These are phyloP conservation scores for Tetragnatha versicolor DNA, from an alignment of 1,140 invertebrate genomes.

Conservation along the genomic window DNA sequence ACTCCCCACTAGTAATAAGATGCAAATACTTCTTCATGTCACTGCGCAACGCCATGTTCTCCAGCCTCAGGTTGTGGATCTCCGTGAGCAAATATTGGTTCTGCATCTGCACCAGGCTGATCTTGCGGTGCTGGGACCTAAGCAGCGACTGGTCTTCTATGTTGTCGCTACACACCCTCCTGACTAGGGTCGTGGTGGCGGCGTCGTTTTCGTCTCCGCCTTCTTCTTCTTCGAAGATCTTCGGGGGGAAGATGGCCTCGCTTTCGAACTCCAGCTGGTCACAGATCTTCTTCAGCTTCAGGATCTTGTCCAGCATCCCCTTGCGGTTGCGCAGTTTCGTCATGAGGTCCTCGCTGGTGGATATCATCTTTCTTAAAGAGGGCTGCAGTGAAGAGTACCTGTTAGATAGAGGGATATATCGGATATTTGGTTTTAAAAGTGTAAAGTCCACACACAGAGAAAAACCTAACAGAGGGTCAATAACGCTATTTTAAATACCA, in stretches of 20 bases:
- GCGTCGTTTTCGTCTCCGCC: background rate
- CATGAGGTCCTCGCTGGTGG: slow-evolving; percentile 29
- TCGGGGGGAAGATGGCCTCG: background rate
- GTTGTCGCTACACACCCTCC: background rate
- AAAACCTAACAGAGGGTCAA: too few species aligned
- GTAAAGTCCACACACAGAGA: too few species aligned
- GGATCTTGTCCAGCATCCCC: slow-evolving; percentile 14
- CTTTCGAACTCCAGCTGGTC: slow-evolving; percentile 7
- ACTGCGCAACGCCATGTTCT: slow-evolving; percentile 22
- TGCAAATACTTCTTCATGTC: slow-evolving; percentile 43
- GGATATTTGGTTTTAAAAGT: too few species aligned
- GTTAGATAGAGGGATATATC: too few species aligned
- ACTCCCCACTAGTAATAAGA: slow-evolving; percentile 22
- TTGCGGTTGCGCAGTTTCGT: slow-evolving; percentile 13
- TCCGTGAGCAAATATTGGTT: slow-evolving; percentile 8
- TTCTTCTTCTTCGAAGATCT: background rate
- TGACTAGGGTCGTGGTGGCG: background rate
- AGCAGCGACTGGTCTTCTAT: slow-evolving; percentile 22
- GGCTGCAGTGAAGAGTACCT: slow-evolving; percentile 3
- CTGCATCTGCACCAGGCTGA: slow-evolving; percentile 1
- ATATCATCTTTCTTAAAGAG: slow-evolving; percentile 25
- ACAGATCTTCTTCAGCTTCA: slow-evolving; percentile 27
- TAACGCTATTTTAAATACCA: too few species aligned
- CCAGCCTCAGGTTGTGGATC: slow-evolving; percentile 12
- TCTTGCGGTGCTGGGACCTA: background rate